phyloP scores from a whole-genome alignment of 2,888 invertebrate genomes.

The Unio delphinus region DNA sequence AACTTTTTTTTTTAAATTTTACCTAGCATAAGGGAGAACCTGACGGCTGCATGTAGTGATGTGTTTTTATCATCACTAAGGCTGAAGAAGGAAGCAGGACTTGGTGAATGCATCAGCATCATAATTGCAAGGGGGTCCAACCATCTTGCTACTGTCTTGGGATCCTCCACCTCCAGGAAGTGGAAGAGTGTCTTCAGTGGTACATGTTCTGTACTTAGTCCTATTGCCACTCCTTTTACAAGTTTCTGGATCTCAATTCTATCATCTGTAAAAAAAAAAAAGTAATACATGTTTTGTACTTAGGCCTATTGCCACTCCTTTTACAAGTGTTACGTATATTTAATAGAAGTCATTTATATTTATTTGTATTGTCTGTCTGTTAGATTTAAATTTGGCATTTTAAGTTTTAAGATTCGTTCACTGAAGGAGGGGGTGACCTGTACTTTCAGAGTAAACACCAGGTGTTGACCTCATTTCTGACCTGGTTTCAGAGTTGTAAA shows the following conservation, averaged over 20 bases:
- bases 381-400: too few relatives aligned
- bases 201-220: conserved; percentile 8
- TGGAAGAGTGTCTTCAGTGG: conserved; percentile 22
- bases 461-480: too few relatives aligned
- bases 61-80: conserved; percentile 31
- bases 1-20: background rate
- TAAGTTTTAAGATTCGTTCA: too few relatives aligned
- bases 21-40: conserved; percentile 46
- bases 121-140: conserved; percentile 34
- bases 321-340: background rate
- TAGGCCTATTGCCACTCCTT: conserved; percentile 19
- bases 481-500: too few relatives aligned
- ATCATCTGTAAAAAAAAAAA: too few relatives aligned
- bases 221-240: conserved; percentile 19
- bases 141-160: conserved; percentile 14
- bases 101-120: conserved; percentile 27
- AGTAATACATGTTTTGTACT: conserved; percentile 6
- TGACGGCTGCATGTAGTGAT: conserved; percentile 40
- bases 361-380: too few relatives aligned
- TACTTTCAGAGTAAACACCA: too few relatives aligned
- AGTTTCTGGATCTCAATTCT: too few relatives aligned
- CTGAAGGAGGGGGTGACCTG: too few relatives aligned
- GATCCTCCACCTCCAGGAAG: conserved; percentile 13
- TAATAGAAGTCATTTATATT: too few relatives aligned
- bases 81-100: conserved; percentile 14